Conservation (phyloP, 2,888 invertebrate species). For the Orthonevra nobilis region DNA sequence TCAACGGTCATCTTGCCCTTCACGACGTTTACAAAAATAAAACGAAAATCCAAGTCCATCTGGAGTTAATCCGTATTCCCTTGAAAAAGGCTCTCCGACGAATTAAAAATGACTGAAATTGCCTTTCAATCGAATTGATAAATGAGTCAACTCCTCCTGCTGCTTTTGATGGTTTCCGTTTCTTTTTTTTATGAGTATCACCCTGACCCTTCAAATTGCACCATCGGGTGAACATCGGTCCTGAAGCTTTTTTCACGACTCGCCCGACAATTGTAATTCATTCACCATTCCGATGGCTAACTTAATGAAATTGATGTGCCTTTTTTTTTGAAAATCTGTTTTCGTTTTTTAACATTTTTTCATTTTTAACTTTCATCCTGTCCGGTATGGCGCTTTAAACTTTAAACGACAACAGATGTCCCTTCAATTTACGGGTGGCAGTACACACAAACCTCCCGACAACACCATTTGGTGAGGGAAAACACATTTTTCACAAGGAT, state of each 20-base stretch:
- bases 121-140: conserved; percentile 31
- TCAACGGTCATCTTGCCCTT: no score
- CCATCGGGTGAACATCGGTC: no score
- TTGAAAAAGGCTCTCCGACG: conserved; percentile 1
- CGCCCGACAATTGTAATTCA: conserved; percentile 50
- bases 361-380: no score
- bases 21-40: no score
- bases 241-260: no score
- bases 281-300: conserved; percentile 37
- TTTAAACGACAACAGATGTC: conserved; percentile 43
- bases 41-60: no score
- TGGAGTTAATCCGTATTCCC: not conserved
- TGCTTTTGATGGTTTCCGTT: conserved; percentile 15
- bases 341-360: no score
- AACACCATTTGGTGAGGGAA: not conserved
- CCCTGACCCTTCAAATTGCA: no score
- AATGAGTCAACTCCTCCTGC: conserved; percentile 26
- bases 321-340: conserved; percentile 4
- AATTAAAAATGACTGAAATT: conserved; percentile 26
- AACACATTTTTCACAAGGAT: conserved; percentile 47
- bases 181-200: no score
- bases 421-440: conserved; percentile 31
- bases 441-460: no score
- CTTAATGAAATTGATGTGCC: conserved; percentile 54
- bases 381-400: conserved; percentile 1